Conservation (phyloP, 2,888 invertebrate species). For the Caenorhabditis afra region DNA sequence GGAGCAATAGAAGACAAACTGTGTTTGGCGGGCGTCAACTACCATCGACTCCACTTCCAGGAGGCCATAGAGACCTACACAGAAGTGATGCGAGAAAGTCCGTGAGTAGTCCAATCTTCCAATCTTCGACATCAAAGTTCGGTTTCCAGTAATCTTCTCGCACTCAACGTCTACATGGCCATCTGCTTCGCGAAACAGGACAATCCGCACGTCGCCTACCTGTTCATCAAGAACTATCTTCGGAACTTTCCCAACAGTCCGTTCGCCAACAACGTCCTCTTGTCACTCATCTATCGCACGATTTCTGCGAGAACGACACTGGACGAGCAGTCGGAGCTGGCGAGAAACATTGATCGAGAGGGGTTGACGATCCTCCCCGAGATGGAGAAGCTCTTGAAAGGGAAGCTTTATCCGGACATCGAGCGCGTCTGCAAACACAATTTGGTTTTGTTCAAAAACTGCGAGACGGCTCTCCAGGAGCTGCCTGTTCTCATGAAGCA, state of each 20-base stretch:
- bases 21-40: slow-evolving; percentile 95
- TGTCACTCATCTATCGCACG: slow-evolving; percentile 89
- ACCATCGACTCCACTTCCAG: slow-evolving; percentile 95
- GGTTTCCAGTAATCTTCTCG: slow-evolving; percentile 90
- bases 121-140: slow-evolving; percentile 16
- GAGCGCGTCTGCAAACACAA: slow-evolving; percentile 95
- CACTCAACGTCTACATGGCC: slow-evolving; percentile 96
- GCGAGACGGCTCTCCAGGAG: slow-evolving; percentile 84
- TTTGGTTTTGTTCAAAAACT: slow-evolving; percentile 83
- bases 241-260: slow-evolving; percentile 93
- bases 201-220: slow-evolving; percentile 96
- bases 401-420: slow-evolving; percentile 85
- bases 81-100: slow-evolving; percentile 91
- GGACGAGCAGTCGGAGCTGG: slow-evolving; percentile 53
- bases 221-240: slow-evolving; percentile 85
- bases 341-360: slow-evolving; percentile 23
- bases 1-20: slow-evolving; percentile 95
- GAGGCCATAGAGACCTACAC: slow-evolving; percentile 99
- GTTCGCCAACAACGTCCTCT: slow-evolving; percentile 93
- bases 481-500: slow-evolving; percentile 94
- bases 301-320: slow-evolving; percentile 85
- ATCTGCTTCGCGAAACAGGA: slow-evolving; percentile 98
- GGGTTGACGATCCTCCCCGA: slow-evolving; percentile 15
- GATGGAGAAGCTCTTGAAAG: slow-evolving; percentile 48
- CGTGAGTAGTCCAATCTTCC: slow-evolving; percentile 83